Percentiles rank a stretch among this genome's conserved stretches.
These are phyloP conservation scores for Dermatemys mawii DNA, from an alignment of 2,113 vertebrate species.

Conservation along the genomic window DNA sequence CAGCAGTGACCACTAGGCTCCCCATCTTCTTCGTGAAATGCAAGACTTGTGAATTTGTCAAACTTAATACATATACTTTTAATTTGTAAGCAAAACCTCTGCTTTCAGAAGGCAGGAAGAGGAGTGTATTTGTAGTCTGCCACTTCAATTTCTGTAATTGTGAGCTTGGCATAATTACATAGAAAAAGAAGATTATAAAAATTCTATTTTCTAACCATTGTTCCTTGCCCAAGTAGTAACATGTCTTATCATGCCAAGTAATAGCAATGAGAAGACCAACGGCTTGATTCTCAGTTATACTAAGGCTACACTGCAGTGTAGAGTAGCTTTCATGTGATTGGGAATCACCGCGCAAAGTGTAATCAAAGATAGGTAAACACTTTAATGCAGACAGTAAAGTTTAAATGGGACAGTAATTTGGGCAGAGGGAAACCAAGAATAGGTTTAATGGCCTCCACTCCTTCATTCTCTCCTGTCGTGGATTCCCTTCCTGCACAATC, in stretches of 20 bases:
- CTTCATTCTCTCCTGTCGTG: background rate
- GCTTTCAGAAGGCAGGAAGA: background rate
- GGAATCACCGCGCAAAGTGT: background rate
- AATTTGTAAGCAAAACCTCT: background rate
- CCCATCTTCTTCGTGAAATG: background rate
- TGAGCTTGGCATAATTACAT: background rate
- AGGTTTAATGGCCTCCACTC: background rate
- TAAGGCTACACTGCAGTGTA: background rate
- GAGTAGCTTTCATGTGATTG: background rate
- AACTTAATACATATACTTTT: background rate
- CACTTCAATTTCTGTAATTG: background rate
- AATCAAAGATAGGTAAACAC: background rate
- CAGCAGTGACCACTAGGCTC: background rate
- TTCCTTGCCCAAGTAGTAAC: background rate
- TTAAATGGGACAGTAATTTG: rapidly evolving
- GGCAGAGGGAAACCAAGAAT: background rate
- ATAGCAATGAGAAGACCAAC: background rate
- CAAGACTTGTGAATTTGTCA: background rate
- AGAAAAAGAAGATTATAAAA: background rate
- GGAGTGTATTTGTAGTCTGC: background rate
- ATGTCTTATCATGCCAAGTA: background rate
- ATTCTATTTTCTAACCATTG: background rate
- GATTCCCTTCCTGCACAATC: background rate
- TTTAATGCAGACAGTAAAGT: background rate
- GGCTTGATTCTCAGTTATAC: background rate